Percentiles rank a stretch among this genome's conserved stretches.
These are phyloP conservation scores for Anarsia innoxiella DNA, from an alignment of 2,888 invertebrate genomes.

Conservation along the genomic window DNA sequence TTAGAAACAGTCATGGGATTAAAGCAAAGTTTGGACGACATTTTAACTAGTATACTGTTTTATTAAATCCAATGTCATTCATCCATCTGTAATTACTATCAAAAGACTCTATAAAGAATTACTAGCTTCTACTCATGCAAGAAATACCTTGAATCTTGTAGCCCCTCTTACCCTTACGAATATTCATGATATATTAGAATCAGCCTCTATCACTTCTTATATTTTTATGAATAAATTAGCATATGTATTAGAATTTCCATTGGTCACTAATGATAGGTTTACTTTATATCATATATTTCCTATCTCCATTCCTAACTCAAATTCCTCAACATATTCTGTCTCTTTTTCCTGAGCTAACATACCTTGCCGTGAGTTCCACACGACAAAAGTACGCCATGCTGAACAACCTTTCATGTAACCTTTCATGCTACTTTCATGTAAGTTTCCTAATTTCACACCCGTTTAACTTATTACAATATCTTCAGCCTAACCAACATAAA, in stretches of 20 bases:
- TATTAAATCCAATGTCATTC: slow-evolving; percentile 23
- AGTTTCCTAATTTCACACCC: too few relatives aligned
- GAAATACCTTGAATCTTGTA: slow-evolving; percentile 20
- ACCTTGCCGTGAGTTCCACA: slow-evolving; percentile 22
- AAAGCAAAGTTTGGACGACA: slow-evolving; percentile 22
- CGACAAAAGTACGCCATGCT: slow-evolving; percentile 8
- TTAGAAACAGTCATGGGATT: slow-evolving; percentile 18
- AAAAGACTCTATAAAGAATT: slow-evolving; percentile 21
- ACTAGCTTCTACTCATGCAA: slow-evolving; percentile 17
- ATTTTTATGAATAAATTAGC: slow-evolving; percentile 23
- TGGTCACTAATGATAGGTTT: slow-evolving; percentile 18
- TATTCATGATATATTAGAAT: slow-evolving; percentile 23
- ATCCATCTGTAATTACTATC: slow-evolving; percentile 20
- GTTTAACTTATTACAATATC: too few relatives aligned
- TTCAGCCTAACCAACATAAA: too few relatives aligned
- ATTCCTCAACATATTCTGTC: slow-evolving; percentile 23
- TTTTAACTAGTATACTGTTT: slow-evolving; percentile 21
- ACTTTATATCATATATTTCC: slow-evolving; percentile 25
- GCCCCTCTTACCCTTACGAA: slow-evolving; percentile 21
- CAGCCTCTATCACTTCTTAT: slow-evolving; percentile 21
- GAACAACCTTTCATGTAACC: too few relatives aligned
- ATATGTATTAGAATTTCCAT: slow-evolving; percentile 23
- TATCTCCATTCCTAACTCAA: slow-evolving; percentile 24
- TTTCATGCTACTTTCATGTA: too few relatives aligned
- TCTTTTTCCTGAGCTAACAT: slow-evolving; percentile 27